Conservation (phyloP, 2,888 invertebrate species). For the Empis livida region DNA sequence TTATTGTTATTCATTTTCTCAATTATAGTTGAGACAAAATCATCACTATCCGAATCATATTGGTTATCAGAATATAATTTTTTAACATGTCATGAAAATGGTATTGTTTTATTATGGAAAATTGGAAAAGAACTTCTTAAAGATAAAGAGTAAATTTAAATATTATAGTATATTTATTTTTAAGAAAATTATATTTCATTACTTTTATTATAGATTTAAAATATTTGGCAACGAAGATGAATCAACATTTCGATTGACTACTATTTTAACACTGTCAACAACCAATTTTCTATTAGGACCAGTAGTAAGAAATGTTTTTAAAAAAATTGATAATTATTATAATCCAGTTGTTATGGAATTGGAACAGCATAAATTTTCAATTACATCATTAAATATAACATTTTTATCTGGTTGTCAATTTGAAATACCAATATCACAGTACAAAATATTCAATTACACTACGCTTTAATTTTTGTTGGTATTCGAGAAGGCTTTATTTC, state of each 20-base stretch:
- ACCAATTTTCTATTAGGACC: constrained; percentile 29
- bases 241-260: constrained; percentile 12
- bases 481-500: too few species aligned
- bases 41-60: constrained; percentile 5
- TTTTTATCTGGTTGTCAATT: constrained; percentile 19
- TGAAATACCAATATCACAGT: too few species aligned
- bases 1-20: too few species aligned
- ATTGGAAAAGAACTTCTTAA: constrained; percentile 19
- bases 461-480: too few species aligned
- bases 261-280: constrained; percentile 19
- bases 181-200: neutral
- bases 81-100: constrained; percentile 27
- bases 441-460: too few species aligned
- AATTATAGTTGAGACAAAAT: too few species aligned
- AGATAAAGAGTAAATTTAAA: constrained; percentile 22
- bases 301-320: constrained; percentile 27
- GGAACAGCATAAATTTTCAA: constrained; percentile 27
- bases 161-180: neutral
- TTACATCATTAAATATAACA: constrained; percentile 21
- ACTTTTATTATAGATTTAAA: constrained; percentile 6
- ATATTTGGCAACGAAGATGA: constrained; percentile 1
- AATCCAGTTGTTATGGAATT: constrained; percentile 15
- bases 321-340: constrained; percentile 15
- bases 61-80: constrained; percentile 26
- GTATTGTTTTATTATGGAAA: constrained; percentile 26